Evolutionary conservation across 92 coral and sea anemone species (phyloP), one percentile per base, ranked within the genome.

Genomic region (Chrysogorgia sp.): DNA sequence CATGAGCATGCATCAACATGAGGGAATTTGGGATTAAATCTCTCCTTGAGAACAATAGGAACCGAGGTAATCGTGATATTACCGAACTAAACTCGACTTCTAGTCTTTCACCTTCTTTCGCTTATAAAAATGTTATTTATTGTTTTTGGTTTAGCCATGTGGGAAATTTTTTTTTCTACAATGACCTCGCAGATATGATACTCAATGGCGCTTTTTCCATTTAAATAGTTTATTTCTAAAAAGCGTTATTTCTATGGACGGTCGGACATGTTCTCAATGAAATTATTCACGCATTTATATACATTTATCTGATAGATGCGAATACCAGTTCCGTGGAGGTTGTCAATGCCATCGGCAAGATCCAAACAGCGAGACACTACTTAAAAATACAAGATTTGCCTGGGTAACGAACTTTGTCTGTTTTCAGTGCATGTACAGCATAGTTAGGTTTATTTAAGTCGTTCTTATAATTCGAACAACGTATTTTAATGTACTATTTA

Each of bases 341-440:
- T 2, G 98, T 94, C 55, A 94, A 91, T 80, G 97, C 98, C 12
- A 92, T 94, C 23, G 92, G 94, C 29, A 94, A 94, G 70, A 90
- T 94, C 3, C 90, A 96, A 65, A 94, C 92, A 69, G 98, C 98
- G 14, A 87, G 71, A 53, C 97, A 91, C 71, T 81, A 91, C 15
- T 85, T 94, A 53, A 90, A 87, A 72, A 90, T 94, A 0, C 92
- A 94, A 8, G 97, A 94, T 59, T 77, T 94, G 24, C 87, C 98
- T 7, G 97, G 97, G 98, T 94, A 89, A 66, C 85, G 15, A n/a
- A 58, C 34, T 55, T 34, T 30, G 19, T 2, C 28, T 49, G 62
- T 32, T 50, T 7, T 50, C 34, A 9, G 1, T 34, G 25, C 15
- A 15, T 8, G 13, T 35, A 24, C 56, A 33, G 17, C 23, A 49